A percentile compares a stretch with the other conserved stretches of the same genome.
Conservation (phyloP, 1,140 invertebrate genomes). For the Zaprionus tsacasi region DNA sequence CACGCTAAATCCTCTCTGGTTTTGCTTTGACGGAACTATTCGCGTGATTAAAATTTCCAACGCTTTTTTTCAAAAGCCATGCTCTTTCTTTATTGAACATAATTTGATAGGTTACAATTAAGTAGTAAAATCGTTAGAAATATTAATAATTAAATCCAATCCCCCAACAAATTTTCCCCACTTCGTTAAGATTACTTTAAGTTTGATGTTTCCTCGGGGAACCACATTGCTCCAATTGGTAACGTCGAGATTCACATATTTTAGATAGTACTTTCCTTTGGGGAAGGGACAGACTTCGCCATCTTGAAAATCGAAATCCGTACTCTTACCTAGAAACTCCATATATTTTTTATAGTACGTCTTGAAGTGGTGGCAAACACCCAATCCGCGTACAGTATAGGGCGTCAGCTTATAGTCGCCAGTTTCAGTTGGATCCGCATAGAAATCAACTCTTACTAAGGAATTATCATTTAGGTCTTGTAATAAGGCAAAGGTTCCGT, state of each 20-base stretch:
- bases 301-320: slow-evolving; percentile 34
- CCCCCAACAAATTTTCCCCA: slow-evolving; percentile 6
- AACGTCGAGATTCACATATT: slow-evolving; percentile 34
- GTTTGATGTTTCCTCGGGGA: slow-evolving; percentile 38
- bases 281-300: slow-evolving; percentile 30
- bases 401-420: slow-evolving; percentile 40
- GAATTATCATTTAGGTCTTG: slow-evolving; percentile 33
- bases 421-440: slow-evolving; percentile 25
- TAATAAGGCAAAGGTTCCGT: slow-evolving; percentile 31
- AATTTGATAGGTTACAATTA: no score
- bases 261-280: slow-evolving; percentile 40
- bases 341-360: slow-evolving; percentile 23
- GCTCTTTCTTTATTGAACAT: not conserved
- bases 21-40: slow-evolving; percentile 45
- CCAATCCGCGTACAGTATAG: slow-evolving; percentile 20
- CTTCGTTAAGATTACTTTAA: not conserved
- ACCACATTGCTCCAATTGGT: slow-evolving; percentile 31
- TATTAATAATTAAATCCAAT: slow-evolving; percentile 13
- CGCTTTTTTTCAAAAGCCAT: not conserved
- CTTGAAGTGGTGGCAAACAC: slow-evolving; percentile 23
- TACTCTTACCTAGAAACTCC: slow-evolving; percentile 18
- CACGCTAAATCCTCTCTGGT: slow-evolving; percentile 37
- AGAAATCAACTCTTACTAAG: slow-evolving; percentile 21
- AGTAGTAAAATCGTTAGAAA: not conserved
- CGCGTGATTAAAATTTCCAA: slow-evolving; percentile 46